Percentiles rank a stretch among this genome's conserved stretches.
These are phyloP conservation scores for Camelus dromedarius DNA, from an alignment of 2,113 vertebrate genomes.

Conservation along the genomic window DNA sequence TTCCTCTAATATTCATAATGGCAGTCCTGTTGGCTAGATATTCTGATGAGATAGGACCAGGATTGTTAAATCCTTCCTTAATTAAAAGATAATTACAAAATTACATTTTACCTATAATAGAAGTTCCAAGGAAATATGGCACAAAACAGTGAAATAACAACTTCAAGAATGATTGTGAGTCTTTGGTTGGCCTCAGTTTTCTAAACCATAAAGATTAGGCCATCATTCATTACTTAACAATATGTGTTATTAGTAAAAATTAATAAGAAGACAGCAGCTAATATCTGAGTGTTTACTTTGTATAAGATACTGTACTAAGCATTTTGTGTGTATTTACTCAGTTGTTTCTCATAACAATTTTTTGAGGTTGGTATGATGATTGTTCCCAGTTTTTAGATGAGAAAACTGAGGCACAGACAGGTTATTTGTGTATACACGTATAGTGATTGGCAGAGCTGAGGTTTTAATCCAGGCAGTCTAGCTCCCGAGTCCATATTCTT, in stretches of 20 bases:
- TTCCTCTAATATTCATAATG: neutral
- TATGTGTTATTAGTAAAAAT: constrained; percentile 3
- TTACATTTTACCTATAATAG: neutral
- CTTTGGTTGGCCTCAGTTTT: constrained; percentile 35
- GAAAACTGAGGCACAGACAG: neutral
- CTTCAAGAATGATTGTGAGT: neutral
- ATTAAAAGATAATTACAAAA: neutral
- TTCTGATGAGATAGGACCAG: constrained; percentile 10
- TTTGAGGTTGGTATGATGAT: neutral
- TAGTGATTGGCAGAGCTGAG: neutral
- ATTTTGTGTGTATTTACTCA: constrained; percentile 12
- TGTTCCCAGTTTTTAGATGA: constrained; percentile 42
- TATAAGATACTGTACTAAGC: neutral
- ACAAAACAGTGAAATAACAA: neutral
- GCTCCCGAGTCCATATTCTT: neutral
- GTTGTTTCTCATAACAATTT: neutral
- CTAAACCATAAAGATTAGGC: constrained; percentile 23
- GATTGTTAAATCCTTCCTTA: constrained; percentile 17
- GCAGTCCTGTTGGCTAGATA: neutral
- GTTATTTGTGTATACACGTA: neutral
- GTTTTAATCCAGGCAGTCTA: neutral
- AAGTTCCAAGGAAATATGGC: neutral
- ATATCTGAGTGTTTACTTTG: neutral
- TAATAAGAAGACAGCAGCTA: neutral
- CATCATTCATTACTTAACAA: constrained; percentile 35